A percentile compares a stretch with the other conserved stretches of the same genome.
Evolutionary conservation across 2,113 vertebrate species (phyloP).

Genomic region (Anarrhichthys ocellatus): DNA sequence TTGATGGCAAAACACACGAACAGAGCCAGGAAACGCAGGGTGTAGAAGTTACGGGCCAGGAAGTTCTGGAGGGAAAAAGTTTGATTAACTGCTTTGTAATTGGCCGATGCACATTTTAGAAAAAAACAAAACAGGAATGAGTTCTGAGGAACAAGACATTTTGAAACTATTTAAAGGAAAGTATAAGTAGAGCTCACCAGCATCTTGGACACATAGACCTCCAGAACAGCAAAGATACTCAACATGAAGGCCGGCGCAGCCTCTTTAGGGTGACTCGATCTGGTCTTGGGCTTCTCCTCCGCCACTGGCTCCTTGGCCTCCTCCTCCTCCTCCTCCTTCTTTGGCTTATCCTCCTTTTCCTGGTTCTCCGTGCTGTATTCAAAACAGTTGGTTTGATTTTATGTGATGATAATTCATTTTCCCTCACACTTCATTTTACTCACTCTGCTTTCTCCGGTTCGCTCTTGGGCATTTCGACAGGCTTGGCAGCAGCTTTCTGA

Average conservation of each 20-base stretch:
- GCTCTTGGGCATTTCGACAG: conserved; percentile 81
- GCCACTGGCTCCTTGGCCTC: conserved; percentile 82
- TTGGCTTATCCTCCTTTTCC: conserved; percentile 93
- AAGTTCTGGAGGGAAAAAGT: conserved; percentile 87
- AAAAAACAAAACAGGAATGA: neutral
- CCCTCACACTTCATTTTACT: conserved; percentile 77
- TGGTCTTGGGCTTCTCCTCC: conserved; percentile 85
- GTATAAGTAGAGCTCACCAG: conserved; percentile 83
- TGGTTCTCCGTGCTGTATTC: conserved; percentile 90
- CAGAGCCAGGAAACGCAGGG: conserved; percentile 94
- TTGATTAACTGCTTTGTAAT: neutral
- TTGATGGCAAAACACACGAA: conserved; percentile 98
- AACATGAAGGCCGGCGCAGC: conserved; percentile 90
- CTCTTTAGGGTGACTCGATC: conserved; percentile 85
- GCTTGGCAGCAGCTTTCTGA: conserved; percentile 79
- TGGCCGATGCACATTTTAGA: neutral
- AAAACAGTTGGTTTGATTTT: conserved; percentile 12
- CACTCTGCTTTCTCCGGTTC: conserved; percentile 96
- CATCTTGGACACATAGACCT: conserved; percentile 91
- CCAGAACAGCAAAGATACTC: conserved; percentile 89
- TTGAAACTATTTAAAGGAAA: neutral
- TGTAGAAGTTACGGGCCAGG: conserved; percentile 98
- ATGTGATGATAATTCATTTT: neutral
- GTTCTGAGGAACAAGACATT: neutral
- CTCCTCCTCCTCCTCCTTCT: conserved; percentile 86